Evolutionary conservation across 2,113 vertebrate species (phyloP), one percentile per base, ranked within the genome.

Genomic region (Chitala chitala): DNA sequence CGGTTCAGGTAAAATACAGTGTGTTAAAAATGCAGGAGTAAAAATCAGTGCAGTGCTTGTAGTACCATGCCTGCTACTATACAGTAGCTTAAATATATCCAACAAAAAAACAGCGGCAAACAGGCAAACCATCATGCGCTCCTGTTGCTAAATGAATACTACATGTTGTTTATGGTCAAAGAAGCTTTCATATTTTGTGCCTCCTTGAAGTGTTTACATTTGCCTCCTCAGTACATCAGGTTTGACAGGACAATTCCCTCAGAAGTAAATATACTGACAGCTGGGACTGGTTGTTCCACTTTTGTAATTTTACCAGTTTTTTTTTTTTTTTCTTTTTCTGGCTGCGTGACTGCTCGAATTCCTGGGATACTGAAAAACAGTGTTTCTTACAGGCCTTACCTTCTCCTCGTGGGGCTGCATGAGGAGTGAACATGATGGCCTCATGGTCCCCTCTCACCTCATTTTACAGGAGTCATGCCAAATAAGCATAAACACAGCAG

Each of bases 1-100:
- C 79, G 12, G 78, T 80, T 82, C 78, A 75, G 55, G 74, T 84
- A 74, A 84, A 77, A 72, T 59, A 46, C 36, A 5, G 22, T 51
- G 46, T 36, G 68, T 69, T 33, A 50, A 31, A 69, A 38, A 36
- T 33, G 44, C 3, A 7, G 40, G 3, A 31, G 7, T 20, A 15
- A 44, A 51, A 33, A 40, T 36, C 36, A 20, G 33, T 64, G 20
- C 31, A 38, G 6, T 20, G 8, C 33, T 64, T 64, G 36, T 20
- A 64, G 20, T 40, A 64, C 20, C 20, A 40, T 40, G 17, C 61
- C 36, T 6, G 1, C 17, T 31, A 5, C 31, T 70, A 29, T 20
- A 51, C 48, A 54, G 15, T 6, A n/a, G 20, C 15, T 2, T 44
- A 48, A 24, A 24, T 22, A 22, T 10, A 31, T 17, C n/a, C 20